Evolutionary conservation across 2,113 vertebrate species (phyloP), one percentile per base, ranked within the genome.

Genomic region (Macquaria ambigua): DNA sequence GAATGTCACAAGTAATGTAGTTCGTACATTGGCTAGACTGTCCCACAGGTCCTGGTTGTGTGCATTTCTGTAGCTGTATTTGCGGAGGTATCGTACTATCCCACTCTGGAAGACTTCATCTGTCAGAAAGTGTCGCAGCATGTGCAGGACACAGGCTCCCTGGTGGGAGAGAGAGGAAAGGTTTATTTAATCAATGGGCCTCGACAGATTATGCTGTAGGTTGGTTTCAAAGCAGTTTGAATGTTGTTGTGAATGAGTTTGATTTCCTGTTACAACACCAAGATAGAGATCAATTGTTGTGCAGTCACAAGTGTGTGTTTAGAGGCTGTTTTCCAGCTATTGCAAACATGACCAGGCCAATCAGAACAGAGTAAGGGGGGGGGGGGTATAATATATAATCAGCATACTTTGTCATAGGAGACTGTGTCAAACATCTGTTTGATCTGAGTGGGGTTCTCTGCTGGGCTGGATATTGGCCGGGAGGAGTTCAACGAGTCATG

Each of bases 371-470:
- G 28, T 31, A 31, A n/a, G n/a, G n/a, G n/a, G n/a, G n/a, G n/a
- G n/a, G n/a, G n/a, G n/a, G n/a, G 28, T 31, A 31, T 31, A 31
- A 31, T 31, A 31, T 31, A 31, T 31, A 31, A 31, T 31, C 28
- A 31, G 16, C 72, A 43, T 82, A 96, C 96, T 90, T 96, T 96
- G n/a, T 96, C 86, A 91, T 96, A 96, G 55, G 96, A 96, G 67
- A 96, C 92, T 12, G 95, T 93, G 89, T 96, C 96, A 91, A 96
- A 96, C 96, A 96, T 96, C 87, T 96, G 94, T 68, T 94, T 84
- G 79, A 96, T 96, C 86, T 96, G 95, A 61, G 94, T 96, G 62
- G 96, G 95, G 84, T 89, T 96, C 81, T 96, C 96, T 37, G 96
- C 95, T 41, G 92, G 82, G 72, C 93, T 94, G 56, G 95, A 95